A percentile compares a stretch with the other conserved stretches of the same genome.
Conservation (phyloP, 2,113 vertebrate species). For the Polyodon spathula region DNA sequence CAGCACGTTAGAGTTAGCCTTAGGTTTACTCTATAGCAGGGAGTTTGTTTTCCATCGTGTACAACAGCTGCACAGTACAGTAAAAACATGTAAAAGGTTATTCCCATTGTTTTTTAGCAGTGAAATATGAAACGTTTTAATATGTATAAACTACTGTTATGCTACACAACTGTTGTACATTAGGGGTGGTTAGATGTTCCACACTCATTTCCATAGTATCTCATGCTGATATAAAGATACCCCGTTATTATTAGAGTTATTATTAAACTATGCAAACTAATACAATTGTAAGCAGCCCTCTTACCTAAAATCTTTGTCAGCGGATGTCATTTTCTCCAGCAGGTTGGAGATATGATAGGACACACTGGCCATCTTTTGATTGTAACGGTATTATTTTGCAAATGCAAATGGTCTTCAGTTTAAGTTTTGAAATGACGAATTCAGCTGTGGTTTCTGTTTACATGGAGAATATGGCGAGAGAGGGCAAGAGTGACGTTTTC, state of each 20-base stretch:
- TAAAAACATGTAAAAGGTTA: no score
- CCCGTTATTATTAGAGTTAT: slow-evolving; percentile 4
- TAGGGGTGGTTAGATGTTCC: no score
- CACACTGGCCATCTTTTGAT: slow-evolving; percentile 59
- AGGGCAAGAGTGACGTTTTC: slow-evolving; percentile 18
- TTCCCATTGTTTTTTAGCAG: no score
- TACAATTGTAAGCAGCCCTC: slow-evolving; percentile 7
- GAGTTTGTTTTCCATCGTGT: no score
- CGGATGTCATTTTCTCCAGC: slow-evolving; percentile 86
- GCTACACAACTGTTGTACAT: no score
- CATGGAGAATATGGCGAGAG: slow-evolving; percentile 47
- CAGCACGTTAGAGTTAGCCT: no score
- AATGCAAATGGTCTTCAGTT: no score
- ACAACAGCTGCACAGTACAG: no score
- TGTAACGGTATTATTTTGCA: slow-evolving; percentile 5
- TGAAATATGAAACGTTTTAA: no score
- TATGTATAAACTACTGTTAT: no score
- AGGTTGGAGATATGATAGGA: slow-evolving; percentile 78
- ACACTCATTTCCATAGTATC: slow-evolving; percentile 20
- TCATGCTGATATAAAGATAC: slow-evolving; percentile 20
- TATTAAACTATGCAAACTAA: slow-evolving; percentile 4
- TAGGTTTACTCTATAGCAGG: no score
- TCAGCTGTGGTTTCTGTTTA: slow-evolving; percentile 20
- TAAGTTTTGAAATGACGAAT: slow-evolving; percentile 1
- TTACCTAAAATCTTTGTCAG: slow-evolving; percentile 86